These are phyloP conservation scores for Hephaestus fuliginosus DNA, from an alignment of 2,797 vertebrate species.

Conservation along the genomic window DNA sequence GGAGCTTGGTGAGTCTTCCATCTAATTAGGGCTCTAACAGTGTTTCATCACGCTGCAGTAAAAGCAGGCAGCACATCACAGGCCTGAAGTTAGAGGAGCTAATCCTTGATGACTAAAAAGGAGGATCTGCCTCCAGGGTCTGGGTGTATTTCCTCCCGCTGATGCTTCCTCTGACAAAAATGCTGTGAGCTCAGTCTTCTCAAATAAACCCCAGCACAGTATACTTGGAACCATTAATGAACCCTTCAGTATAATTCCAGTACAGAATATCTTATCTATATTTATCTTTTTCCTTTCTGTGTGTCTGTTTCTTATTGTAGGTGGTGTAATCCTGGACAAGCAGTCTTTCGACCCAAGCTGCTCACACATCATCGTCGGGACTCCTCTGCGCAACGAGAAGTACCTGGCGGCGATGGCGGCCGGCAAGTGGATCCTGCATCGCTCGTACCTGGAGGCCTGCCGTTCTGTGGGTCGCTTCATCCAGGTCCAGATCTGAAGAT, in stretches of 20 bases:
- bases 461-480: conserved; percentile 89
- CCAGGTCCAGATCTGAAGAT: conserved; percentile 80
- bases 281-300: neutral
- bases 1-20: conserved; percentile 89
- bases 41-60: conserved; percentile 45
- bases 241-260: neutral
- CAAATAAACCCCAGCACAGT: neutral
- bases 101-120: conserved; percentile 30
- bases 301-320: conserved; percentile 72
- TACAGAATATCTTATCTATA: neutral
- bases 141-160: conserved; percentile 37
- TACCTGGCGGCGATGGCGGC: conserved; percentile 97
- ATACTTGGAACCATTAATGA: neutral
- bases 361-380: conserved; percentile 96
- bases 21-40: conserved; percentile 36
- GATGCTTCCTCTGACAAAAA: conserved; percentile 27
- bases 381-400: conserved; percentile 96
- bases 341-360: conserved; percentile 96
- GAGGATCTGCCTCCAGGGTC: conserved; percentile 33
- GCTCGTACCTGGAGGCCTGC: conserved; percentile 96
- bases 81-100: conserved; percentile 27
- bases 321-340: conserved; percentile 93
- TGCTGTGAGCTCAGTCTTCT: neutral
- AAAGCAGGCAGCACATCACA: conserved; percentile 14
- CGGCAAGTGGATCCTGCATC: conserved; percentile 98